A percentile compares a stretch with the other conserved stretches of the same genome.
Conservation (phyloP, 1,140 invertebrate species). For the Ostrea edulis region DNA sequence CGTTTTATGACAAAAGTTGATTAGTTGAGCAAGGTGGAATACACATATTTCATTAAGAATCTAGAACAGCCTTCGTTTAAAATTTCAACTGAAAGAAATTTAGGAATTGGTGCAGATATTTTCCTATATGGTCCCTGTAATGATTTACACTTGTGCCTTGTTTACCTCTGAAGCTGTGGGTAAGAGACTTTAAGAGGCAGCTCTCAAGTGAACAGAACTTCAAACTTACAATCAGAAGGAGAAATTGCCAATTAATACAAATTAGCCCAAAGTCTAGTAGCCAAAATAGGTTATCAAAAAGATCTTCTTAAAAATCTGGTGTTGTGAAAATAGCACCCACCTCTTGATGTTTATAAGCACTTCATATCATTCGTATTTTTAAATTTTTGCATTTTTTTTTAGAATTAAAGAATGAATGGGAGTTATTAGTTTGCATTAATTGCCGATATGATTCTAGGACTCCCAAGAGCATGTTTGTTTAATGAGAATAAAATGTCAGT, state of each 20-base stretch:
- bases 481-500: too few species aligned
- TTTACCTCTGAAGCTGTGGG: background rate
- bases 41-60: too few species aligned
- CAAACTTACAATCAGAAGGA: conserved; percentile 10
- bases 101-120: background rate
- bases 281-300: conserved; percentile 39
- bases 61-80: too few species aligned
- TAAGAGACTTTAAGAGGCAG: background rate
- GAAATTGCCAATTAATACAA: conserved; percentile 39
- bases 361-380: background rate
- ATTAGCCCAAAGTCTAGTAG: conserved; percentile 27
- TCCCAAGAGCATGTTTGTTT: too few species aligned
- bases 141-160: background rate
- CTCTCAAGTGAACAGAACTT: conserved; percentile 19
- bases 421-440: too few species aligned
- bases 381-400: too few species aligned
- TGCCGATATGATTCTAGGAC: too few species aligned
- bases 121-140: background rate
- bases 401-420: too few species aligned
- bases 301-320: conserved; percentile 2
- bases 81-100: too few species aligned
- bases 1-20: too few species aligned
- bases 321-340: conserved; percentile 5
- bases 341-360: background rate
- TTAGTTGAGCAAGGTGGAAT: too few species aligned